Evolutionary conservation across 2,888 invertebrate genomes (phyloP), one percentile per base, ranked within the genome.

Genomic region (Xanthorhoe designata): DNA sequence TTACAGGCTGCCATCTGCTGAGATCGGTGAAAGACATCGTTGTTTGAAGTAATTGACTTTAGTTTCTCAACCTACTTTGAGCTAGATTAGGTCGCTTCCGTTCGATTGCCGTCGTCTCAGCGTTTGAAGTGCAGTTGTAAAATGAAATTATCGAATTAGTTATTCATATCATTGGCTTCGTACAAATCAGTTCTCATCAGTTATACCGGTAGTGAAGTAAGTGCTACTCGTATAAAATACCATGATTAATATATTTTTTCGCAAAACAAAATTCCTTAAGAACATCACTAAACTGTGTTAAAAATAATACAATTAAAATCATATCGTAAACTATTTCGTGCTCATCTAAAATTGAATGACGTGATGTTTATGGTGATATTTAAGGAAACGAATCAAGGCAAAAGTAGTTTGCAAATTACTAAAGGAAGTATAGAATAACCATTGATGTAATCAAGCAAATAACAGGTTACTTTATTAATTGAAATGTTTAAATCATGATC

Each of bases 1-100:
- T 90, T 90, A 88, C 90, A 80, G 78, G 77, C 76, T 73, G 82
- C 82, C 80, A 83, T 81, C 79, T 83, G 79, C 78, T 79, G 76
- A 29, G 54, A 42, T 51, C 70, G 56, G 66, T 71, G 65, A 74
- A 75, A 73, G 73, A 70, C 67, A 54, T 49, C 59, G 63, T 64
- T 70, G 66, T 70, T 70, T 52, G 13, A 59, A 55, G 19, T 52
- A 19, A 59, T 59, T 19, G 15, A 65, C 29, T 66, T 57, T n/a
- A 59, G 35, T 54, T 56, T 62, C 38, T 60, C 55, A 59, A 65
- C 50, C 58, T 50, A 70, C 58, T 59, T 68, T 38, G 60, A 50
- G 57, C 57, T 69, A 57, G 56, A 62, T 58, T 66, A 55, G 53
- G 53, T 61, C 19, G 68, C 60, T 64, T 64, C 66, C 54, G 66